phyloP scores from a whole-genome alignment of 2,888 invertebrate species.

The Pegoplata infirma region DNA sequence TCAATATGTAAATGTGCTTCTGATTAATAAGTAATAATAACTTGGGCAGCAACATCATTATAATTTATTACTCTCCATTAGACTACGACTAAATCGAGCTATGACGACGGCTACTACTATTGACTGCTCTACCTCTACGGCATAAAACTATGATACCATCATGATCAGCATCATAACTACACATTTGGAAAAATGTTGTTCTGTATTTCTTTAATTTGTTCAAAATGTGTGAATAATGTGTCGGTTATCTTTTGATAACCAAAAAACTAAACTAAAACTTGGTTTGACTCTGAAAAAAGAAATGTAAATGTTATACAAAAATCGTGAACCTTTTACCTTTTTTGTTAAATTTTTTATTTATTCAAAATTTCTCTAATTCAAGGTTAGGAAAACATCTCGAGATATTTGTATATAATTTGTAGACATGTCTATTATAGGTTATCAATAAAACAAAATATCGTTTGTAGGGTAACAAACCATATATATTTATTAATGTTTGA shows the following conservation, averaged over 20 bases:
- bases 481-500: conserved; percentile 10
- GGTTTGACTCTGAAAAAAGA: conserved; percentile 15
- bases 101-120: too few relatives aligned
- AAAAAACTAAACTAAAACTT: conserved; percentile 26
- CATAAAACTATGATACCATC: not conserved
- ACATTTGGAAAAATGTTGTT: conserved; percentile 28
- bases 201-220: conserved; percentile 18
- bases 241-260: conserved; percentile 60
- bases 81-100: not conserved
- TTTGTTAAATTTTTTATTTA: too few relatives aligned
- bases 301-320: conserved; percentile 23
- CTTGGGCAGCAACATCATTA: conserved; percentile 58
- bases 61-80: conserved; percentile 57
- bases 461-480: too few relatives aligned
- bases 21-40: conserved; percentile 62
- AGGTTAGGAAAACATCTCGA: conserved; percentile 37
- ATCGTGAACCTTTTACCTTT: conserved; percentile 21
- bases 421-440: conserved; percentile 39
- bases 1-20: conserved; percentile 61
- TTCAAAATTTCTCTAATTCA: conserved; percentile 44
- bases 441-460: too few relatives aligned
- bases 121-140: too few relatives aligned
- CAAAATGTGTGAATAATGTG: conserved; percentile 65
- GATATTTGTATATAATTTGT: too few relatives aligned
- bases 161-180: not conserved